Conservation (phyloP, 2,797 vertebrate genomes). For the Smutsia gigantea region DNA sequence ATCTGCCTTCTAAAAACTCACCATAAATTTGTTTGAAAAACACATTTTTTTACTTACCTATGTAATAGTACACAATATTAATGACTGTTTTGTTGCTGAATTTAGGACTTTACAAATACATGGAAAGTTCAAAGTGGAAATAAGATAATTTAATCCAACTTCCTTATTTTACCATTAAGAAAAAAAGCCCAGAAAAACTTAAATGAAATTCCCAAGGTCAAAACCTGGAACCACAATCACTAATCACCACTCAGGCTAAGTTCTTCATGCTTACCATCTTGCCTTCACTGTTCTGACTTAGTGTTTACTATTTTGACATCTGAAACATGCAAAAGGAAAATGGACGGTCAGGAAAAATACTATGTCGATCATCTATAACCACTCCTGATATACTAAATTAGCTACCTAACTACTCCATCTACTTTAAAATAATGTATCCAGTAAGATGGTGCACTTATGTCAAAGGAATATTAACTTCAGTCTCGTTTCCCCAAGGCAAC, state of each 20-base stretch:
- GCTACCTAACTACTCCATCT: conserved; percentile 43
- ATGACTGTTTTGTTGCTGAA: neutral
- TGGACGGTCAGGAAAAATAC: conserved; percentile 44
- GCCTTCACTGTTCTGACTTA: neutral
- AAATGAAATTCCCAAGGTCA: neutral
- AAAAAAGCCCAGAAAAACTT: neutral
- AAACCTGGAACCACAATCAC: neutral
- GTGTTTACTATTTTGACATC: neutral
- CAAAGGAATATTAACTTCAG: conserved; percentile 66
- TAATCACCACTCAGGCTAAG: neutral
- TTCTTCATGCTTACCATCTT: neutral
- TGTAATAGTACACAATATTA: neutral
- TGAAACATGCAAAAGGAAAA: neutral
- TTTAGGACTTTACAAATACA: neutral
- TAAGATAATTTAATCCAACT: neutral
- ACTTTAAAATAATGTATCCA: conserved; percentile 35
- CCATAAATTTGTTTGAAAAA: neutral
- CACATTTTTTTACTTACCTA: neutral
- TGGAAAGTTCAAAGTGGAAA: neutral
- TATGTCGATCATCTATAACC: conserved; percentile 29
- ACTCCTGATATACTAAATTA: conserved; percentile 29
- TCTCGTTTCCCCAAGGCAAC: conserved; percentile 51
- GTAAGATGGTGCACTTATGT: conserved; percentile 28
- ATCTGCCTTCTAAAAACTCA: neutral
- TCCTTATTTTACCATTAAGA: neutral